Evolutionary conservation across 2,113 vertebrate species (phyloP), one percentile per base, ranked within the genome.

Genomic region (Phrynocephalus versicolor): DNA sequence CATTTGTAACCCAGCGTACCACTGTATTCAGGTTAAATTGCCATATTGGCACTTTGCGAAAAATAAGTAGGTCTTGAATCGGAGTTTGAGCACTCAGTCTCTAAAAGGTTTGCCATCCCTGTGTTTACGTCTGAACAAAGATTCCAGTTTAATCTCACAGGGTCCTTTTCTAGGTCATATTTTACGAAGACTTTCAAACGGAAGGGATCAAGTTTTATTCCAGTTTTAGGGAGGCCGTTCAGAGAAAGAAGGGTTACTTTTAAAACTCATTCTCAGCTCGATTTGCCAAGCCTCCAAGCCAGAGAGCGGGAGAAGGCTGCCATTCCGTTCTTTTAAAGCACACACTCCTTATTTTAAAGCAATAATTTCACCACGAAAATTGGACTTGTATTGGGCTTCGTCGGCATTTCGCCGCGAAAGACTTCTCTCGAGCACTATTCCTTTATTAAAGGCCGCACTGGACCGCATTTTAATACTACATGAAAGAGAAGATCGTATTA

Each of bases 401-500:
- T 72, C 73, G 74, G 79, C 57, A 83, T 64, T 60, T 19, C 82
- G 78, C 62, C 81, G 72, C 77, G 41, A 72, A 88, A 69, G 33
- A 58, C 69, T 88, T 92, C 91, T 75, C 58, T 25, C 89, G 80
- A 84, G 87, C 85, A 87, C 88, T 82, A 83, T 85, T 84, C 77
- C 88, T 93, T 88, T 82, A 93, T 91, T 67, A 67, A 67, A 67
- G 30, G 64, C 64, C 89, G 82, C 88, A 30, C 76, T 85, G 85
- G 88, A 82, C 88, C 55, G 86, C 84, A 85, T 81, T 87, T 67
- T 67, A 67, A 90, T 86, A 27, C 83, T 69, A 83, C 85, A 87
- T 67, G 62, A 88, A 94, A 92, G 92, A n/a, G 81, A 88, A 3
- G 30, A 39, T 65, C 94, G 94, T 91, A 90, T 89, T 89, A 93